Evolutionary conservation across 2,113 vertebrate species (phyloP).

Genomic region (Psilopsiagon aymara): DNA sequence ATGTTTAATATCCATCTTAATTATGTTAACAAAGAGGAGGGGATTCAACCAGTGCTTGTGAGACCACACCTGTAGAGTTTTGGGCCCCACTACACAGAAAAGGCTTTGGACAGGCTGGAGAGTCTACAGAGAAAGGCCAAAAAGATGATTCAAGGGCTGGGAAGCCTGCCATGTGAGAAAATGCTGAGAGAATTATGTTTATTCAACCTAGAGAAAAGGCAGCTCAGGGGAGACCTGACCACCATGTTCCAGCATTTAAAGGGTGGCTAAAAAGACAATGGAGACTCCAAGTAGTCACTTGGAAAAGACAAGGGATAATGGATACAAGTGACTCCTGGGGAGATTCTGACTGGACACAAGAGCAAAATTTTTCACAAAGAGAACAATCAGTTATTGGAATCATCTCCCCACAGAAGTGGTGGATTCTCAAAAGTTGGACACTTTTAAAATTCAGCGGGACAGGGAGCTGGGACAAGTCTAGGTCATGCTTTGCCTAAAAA

Average conservation of each 20-base stretch:
- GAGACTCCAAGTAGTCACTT: neutral
- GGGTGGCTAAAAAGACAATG: neutral
- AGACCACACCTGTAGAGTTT: neutral
- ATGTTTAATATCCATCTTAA: constrained; percentile 37
- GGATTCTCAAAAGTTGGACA: neutral
- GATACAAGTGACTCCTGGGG: neutral
- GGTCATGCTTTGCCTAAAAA: neutral
- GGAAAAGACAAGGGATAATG: neutral
- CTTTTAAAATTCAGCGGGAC: neutral
- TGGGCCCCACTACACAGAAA: neutral
- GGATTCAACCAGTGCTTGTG: neutral
- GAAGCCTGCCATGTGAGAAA: neutral
- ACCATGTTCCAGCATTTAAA: neutral
- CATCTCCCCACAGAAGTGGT: neutral
- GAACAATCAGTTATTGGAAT: neutral
- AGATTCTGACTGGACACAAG: neutral
- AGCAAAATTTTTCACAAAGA: neutral
- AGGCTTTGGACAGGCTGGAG: neutral
- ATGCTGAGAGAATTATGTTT: neutral
- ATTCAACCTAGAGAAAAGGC: neutral
- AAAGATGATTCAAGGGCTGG: neutral
- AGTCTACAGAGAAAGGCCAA: neutral
- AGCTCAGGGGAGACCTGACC: neutral
- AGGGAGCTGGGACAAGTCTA: neutral
- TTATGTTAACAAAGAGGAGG: neutral